Evolutionary conservation across 2,797 vertebrate genomes (phyloP), one percentile per base, ranked within the genome.

Genomic region (Petrocephalus schoutedeni): DNA sequence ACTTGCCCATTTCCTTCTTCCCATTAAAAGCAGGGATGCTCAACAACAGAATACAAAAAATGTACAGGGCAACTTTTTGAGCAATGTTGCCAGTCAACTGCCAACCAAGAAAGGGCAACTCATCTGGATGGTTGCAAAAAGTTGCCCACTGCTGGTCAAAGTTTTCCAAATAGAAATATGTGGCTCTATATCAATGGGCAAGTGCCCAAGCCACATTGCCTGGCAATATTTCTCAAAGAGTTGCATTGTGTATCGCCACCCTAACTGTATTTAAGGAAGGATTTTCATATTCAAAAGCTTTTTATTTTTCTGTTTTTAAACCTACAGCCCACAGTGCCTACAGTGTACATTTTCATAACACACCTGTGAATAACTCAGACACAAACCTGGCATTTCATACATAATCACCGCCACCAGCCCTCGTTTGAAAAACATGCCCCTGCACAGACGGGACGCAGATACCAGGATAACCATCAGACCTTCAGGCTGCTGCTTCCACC

Each of bases 291-390:
- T 92, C 89, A 93, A 87, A 58, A 32, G 88, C 74, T 51, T 85
- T 86, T 87, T 61, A 5, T 21, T 19, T n/a, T 9, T 9, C 12
- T 4, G 19, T 16, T 84, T 12, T 84, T 12, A 21, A 83, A 83
- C 9, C 49, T 49, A 10, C 77, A 83, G 49, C 8, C 19, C 23
- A n/a, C n/a, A n/a, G n/a, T n/a, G n/a, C n/a, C n/a, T n/a, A n/a
- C n/a, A n/a, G 86, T 21, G 12, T 90, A 91, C 90, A 90, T 89
- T 85, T 86, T 85, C 58, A 89, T 87, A 58, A 85, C 86, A 89
- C 87, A 89, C 74, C 84, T 57, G 89, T 94, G 91, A 93, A 94
- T 93, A 91, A 93, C 92, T 90, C 89, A 94, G 90, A 80, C 89
- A 28, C 23, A 2, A 84, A 88, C 21, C 4, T 83, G n/a, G 49